Evolutionary conservation across 2,797 vertebrate genomes (phyloP), one percentile per base, ranked within the genome.

Genomic region (Microctenopoma stevenorrisi): DNA sequence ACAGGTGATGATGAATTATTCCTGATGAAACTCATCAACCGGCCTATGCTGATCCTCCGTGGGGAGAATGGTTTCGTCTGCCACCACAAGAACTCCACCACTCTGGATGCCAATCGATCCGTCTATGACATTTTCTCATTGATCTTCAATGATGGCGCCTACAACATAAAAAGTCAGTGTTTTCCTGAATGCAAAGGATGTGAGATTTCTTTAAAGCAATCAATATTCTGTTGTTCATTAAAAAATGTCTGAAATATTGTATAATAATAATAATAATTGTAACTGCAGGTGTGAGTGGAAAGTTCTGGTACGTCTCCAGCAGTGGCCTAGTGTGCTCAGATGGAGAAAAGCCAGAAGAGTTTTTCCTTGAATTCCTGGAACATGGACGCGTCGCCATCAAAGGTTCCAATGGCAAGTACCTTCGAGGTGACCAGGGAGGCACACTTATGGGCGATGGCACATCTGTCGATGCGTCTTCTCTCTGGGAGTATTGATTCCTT

Each of bases 41-140:
- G 98, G 25, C 98, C 97, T 0, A 96, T 99, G 79, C 88, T 99
- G 84, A 97, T 99, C 82, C 93, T 99, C 37, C 94, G 94, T 0
- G 96, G 98, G 0, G 94, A 95, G 69, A 96, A 97, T 0, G 98
- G 97, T 76, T 99, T 97, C 3, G 96, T 99, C 68, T 96, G 97
- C 78, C 95, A 95, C 86, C 97, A 97, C 86, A 97, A 96, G 5
- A 95, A 91, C 87, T 96, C 97, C 86, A 97, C 96, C 88, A 95
- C 96, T 66, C 93, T 99, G 72, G 93, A 98, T 35, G 95, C 94
- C 77, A 98, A 97, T 90, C 95, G 97, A 72, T 98, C 98, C 0
- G 70, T 95, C 88, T 98, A 98, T 2, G 96, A 99, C n/a, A 97
- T 98, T 83, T 99, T 99, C 92, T 93, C 94, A 30, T 74, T 98